Conservation (phyloP, 2,113 vertebrate genomes). For the Polypterus bichir region DNA sequence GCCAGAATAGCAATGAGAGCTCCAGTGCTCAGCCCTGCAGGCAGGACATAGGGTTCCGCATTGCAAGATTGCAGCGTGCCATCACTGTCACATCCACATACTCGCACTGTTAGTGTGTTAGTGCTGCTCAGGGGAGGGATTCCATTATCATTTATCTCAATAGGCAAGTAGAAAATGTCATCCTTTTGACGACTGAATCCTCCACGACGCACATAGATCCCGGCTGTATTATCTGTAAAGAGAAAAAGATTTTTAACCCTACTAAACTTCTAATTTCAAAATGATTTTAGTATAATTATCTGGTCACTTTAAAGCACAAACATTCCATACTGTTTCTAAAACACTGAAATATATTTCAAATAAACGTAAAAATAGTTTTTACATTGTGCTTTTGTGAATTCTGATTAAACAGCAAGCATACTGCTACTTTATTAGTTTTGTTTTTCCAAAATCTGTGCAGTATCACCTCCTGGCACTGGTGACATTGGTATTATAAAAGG, state of each 20-base stretch:
- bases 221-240: constrained; percentile 72
- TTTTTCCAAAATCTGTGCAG: no score
- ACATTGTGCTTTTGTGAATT: no score
- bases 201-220: constrained; percentile 65
- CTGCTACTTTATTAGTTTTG: no score
- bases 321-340: no score
- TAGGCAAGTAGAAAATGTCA: constrained; percentile 75
- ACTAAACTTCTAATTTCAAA: no score
- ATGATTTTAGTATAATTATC: no score
- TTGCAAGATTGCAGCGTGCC: constrained; percentile 76
- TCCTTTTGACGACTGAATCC: constrained; percentile 76
- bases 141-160: constrained; percentile 84
- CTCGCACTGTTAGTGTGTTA: constrained; percentile 77
- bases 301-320: no score
- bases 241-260: neutral
- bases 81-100: constrained; percentile 78
- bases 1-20: constrained; percentile 89
- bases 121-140: constrained; percentile 77
- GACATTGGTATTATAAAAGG: no score
- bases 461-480: no score
- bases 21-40: constrained; percentile 81
- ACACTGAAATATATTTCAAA: no score
- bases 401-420: no score
- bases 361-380: no score
- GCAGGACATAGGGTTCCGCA: constrained; percentile 72